A percentile compares a stretch with the other conserved stretches of the same genome.
These are phyloP conservation scores for Siniperca undulata DNA, from an alignment of 2,797 vertebrate genomes.

Conservation along the genomic window DNA sequence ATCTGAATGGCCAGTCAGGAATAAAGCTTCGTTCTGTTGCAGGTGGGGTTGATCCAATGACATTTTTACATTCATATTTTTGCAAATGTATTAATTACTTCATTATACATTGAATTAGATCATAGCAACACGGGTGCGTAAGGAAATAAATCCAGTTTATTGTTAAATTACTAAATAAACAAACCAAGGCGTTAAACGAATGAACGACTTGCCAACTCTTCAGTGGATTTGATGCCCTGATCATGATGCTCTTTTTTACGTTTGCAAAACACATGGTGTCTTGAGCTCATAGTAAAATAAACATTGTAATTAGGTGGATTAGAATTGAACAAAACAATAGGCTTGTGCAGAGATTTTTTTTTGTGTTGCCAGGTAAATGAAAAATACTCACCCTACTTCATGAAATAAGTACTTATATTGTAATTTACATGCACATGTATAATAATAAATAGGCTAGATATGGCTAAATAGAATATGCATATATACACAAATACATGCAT, in stretches of 20 bases:
- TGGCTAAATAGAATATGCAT: not conserved
- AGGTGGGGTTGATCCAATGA: constrained; percentile 24
- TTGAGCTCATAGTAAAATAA: constrained; percentile 10
- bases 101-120: not conserved
- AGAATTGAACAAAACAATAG: not conserved
- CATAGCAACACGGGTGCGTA: not conserved
- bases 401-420: not conserved
- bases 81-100: not conserved
- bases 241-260: accelerated
- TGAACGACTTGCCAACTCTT: not conserved
- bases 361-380: not conserved
- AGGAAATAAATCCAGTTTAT: not conserved
- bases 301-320: not conserved
- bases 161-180: not conserved
- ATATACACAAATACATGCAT: not conserved
- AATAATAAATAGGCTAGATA: not conserved
- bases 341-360: not conserved
- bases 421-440: not conserved
- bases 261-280: not conserved
- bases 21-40: constrained; percentile 2
- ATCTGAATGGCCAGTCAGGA: constrained; percentile 1
- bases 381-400: not conserved
- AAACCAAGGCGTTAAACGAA: not conserved
- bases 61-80: not conserved
- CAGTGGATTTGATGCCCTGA: not conserved